Evolutionary conservation across 2,888 invertebrate genomes (phyloP), one percentile per base, ranked within the genome.

Genomic region (Agrotis clavis): DNA sequence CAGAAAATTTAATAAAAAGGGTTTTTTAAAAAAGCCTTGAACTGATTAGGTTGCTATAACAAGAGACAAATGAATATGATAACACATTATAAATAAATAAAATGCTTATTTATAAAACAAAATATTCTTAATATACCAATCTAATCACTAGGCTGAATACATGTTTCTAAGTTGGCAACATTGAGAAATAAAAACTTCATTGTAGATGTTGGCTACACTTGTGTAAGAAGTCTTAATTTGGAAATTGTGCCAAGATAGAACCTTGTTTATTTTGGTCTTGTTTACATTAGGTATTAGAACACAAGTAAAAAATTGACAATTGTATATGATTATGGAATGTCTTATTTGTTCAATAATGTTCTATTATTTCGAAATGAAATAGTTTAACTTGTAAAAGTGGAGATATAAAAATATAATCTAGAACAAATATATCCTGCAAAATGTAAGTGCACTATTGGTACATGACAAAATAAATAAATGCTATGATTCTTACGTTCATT

Each of bases 61-160:
- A 79, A 79, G 79, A 79, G 3, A 2, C 21, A 56, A 54, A 64
- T 47, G 11, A 14, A 64, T 77, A 78, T 79, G 84, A 75, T 67
- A 71, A 25, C 70, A 70, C 65, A 41, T 65, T 82, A 81, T 85
- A 85, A 88, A 87, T 86, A 85, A 84, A 81, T 83, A 79, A 74
- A 70, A 53, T 80, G 79, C 84, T 87, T 83, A 86, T 85, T 84
- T 86, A 78, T 84, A 81, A 82, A 85, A 85, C 73, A 89, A 82
- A 77, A 76, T 84, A 83, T 79, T 84, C 85, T 87, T 85, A 84
- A 74, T 87, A 89, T 88, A 90, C 41, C 89, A 90, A 91, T 87
- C 86, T 87, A 90, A 90, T 88, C 88, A 87, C 78, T 86, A 81
- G 87, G 85, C 78, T 79, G 73, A 72, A 51, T 63, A 71, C 64